phyloP scores from a whole-genome alignment of 1,140 invertebrate genomes.

The Diorhabda carinulata region DNA sequence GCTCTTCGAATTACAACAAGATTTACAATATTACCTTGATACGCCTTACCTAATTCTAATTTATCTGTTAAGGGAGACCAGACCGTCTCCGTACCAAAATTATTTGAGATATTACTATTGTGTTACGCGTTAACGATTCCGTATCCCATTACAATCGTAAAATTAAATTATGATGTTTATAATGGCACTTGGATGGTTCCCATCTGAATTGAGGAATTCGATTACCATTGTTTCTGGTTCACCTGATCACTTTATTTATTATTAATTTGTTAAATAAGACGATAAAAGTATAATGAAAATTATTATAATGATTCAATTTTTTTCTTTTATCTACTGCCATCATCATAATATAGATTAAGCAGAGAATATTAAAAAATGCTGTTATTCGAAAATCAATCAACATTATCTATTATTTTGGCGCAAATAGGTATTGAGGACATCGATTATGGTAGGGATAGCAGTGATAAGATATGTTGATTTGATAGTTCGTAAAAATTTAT shows the following conservation, averaged over 20 bases:
- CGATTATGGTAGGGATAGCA: too few species aligned
- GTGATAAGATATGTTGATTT: too few species aligned
- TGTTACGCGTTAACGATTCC: conserved; percentile 26
- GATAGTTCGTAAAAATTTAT: too few species aligned
- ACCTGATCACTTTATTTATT: neutral
- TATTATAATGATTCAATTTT: too few species aligned
- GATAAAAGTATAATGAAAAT: too few species aligned
- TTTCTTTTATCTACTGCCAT: too few species aligned
- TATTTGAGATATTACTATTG: conserved; percentile 44
- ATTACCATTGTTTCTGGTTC: neutral
- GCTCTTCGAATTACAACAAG: conserved; percentile 48
- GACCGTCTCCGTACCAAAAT: conserved; percentile 18
- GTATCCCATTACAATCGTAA: conserved; percentile 44
- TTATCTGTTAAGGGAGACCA: conserved; percentile 42
- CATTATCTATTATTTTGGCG: too few species aligned
- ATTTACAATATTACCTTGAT: conserved; percentile 51
- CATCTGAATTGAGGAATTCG: neutral
- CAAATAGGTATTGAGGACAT: too few species aligned
- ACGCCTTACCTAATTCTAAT: conserved; percentile 49
- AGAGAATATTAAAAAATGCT: too few species aligned
- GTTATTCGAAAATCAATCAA: too few species aligned
- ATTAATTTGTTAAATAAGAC: too few species aligned
- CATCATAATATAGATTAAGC: too few species aligned
- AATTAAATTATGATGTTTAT: conserved; percentile 45
- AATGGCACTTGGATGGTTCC: conserved; percentile 25